Conservation (phyloP, 2,797 vertebrate species). For the Darevskia mixta region DNA sequence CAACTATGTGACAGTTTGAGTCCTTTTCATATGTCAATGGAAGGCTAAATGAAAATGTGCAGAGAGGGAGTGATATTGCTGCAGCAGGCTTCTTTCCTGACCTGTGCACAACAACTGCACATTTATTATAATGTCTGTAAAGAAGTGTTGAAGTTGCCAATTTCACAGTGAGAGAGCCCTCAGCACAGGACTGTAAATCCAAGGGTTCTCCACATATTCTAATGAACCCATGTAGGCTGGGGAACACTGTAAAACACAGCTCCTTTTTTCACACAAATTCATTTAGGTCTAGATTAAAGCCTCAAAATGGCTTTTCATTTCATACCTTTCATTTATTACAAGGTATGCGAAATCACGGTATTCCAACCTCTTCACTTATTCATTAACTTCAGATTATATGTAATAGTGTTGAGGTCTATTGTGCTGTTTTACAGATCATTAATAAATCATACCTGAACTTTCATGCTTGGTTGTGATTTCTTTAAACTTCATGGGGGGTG, state of each 20-base stretch:
- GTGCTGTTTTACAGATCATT: conserved; percentile 53
- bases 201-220: neutral
- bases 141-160: neutral
- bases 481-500: conserved; percentile 29
- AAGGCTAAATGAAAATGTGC: neutral
- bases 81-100: neutral
- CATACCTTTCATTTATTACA: conserved; percentile 10
- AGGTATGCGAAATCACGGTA: fast-evolving
- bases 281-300: neutral
- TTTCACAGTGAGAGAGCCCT: neutral
- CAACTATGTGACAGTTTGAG: neutral
- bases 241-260: neutral
- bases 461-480: conserved; percentile 45
- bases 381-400: conserved; percentile 17
- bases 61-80: neutral
- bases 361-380: neutral
- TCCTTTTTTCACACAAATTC: neutral
- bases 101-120: neutral
- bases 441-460: conserved; percentile 56
- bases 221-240: neutral
- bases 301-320: neutral
- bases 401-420: conserved; percentile 1
- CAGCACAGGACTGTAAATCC: neutral
- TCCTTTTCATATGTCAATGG: neutral
- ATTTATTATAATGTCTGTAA: neutral